Base-by-base conservation (phyloP, 2,888 invertebrate genomes). In the Micoletzkya japonica region DNA sequence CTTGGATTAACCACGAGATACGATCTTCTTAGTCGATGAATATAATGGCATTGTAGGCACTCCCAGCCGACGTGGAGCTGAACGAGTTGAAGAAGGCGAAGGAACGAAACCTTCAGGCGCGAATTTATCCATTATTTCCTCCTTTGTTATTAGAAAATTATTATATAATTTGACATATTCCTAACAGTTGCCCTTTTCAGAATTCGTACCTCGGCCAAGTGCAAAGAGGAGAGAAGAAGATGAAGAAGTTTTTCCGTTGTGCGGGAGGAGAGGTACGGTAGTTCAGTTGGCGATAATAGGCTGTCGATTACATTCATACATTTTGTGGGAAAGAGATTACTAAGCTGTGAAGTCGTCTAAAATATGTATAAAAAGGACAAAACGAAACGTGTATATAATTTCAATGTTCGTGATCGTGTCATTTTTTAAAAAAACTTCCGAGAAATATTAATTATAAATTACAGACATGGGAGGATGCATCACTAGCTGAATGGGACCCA, bases 401-500 rank as follows among this genome's bases (percentile, higher is more conserved):
- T 56, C 10, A 56, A 14, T 0, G n/a, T 6, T n/a, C 34, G 24
- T 24, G 24, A 59, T 6, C 59, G 34, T 57, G n/a, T 10, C 20
- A n/a, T 32, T 56, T 14, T 63, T 30, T 26, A 26, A 14, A 24
- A 14, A 14, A 60, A 67, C 10, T 30, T 26, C 6, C 6, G 20
- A 26, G 14, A 24, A 20, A 58, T 58, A 32, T 64, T 20, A 61
- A 44, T 10, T 37, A 34, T 37, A 60, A 30, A 10, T 74, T 74
- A 3, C 63, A 92, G 79, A 91, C 92, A 0, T 98, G 98, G 98
- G 97, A 98, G 87, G 98, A 98, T 87, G 90, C 90, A 30, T 93
- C 95, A 0, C 87, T 98, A 67, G 88, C 91, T 26, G 98, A 98
- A 85, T 98, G 97, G 98, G 92, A 93, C n/a, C 92, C 93, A 78